phyloP scores from a whole-genome alignment of 1,140 invertebrate species.

The Trichomalopsis sarcophagae region DNA sequence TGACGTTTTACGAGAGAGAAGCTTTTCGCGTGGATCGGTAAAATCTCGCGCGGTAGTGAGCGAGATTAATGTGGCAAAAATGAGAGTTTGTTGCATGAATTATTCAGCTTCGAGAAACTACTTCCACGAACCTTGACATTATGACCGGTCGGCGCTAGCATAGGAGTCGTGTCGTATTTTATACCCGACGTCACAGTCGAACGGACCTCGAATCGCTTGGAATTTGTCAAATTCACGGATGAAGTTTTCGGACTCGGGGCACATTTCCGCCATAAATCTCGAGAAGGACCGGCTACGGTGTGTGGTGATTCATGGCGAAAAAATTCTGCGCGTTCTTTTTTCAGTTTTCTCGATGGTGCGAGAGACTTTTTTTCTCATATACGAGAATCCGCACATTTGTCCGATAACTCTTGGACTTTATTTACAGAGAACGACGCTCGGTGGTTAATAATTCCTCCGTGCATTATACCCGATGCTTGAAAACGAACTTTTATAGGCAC shows the following conservation, averaged over 20 bases:
- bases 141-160: background rate
- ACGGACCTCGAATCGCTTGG: background rate
- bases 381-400: background rate
- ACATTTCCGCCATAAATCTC: background rate
- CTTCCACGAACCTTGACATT: background rate
- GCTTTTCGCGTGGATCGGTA: background rate
- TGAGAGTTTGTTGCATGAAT: background rate
- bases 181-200: background rate
- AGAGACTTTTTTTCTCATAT: background rate
- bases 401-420: background rate
- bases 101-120: background rate
- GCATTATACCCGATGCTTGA: background rate
- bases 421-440: background rate
- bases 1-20: background rate
- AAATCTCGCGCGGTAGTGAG: background rate
- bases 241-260: background rate
- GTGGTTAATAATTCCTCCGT: background rate
- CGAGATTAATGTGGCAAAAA: background rate
- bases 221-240: conserved; percentile 4
- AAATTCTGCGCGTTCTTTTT: background rate
- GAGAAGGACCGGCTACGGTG: background rate
- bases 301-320: background rate
- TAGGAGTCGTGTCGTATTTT: background rate
- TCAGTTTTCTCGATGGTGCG: background rate
- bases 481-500: background rate